Evolutionary conservation across 2,888 invertebrate species (phyloP).

Genomic region (Petrophora chlorosata): DNA sequence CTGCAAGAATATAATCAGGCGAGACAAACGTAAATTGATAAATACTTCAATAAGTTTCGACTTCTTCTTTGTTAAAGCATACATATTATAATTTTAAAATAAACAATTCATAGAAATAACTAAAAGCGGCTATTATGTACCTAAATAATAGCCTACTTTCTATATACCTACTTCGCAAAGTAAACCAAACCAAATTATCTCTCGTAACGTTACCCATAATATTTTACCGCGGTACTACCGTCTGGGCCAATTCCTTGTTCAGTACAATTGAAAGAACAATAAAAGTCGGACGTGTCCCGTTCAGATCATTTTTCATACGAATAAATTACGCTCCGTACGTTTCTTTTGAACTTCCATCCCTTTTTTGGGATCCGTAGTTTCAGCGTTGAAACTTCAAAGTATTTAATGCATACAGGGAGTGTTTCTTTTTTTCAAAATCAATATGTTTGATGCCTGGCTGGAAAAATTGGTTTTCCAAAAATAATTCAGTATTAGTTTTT

Average conservation of each 20-base stretch:
- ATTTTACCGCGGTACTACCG: constrained; percentile 9
- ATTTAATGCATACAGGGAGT: too few relatives aligned
- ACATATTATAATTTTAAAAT: too few relatives aligned
- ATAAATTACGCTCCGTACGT: constrained; percentile 58
- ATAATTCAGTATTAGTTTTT: too few relatives aligned
- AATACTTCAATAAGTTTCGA: too few relatives aligned
- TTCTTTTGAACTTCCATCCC: constrained; percentile 49
- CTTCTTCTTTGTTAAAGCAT: too few relatives aligned
- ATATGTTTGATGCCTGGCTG: neutral
- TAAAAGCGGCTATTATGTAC: too few relatives aligned
- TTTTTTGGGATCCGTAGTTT: constrained; percentile 28
- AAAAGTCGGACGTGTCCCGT: constrained; percentile 63
- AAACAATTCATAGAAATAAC: too few relatives aligned
- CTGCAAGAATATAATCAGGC: too few relatives aligned
- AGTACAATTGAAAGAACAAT: constrained; percentile 56
- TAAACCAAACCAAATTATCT: constrained; percentile 5
- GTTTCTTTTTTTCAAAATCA: neutral
- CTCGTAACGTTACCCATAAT: constrained; percentile 15
- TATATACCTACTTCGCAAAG: neutral
- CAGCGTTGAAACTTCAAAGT: neutral
- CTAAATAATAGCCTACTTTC: neutral
- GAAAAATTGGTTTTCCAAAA: too few relatives aligned
- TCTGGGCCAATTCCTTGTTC: constrained; percentile 36
- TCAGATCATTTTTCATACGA: constrained; percentile 56
- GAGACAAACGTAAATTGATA: too few relatives aligned